Conservation (phyloP, 2,113 vertebrate genomes). For the Pseudonaja textilis region DNA sequence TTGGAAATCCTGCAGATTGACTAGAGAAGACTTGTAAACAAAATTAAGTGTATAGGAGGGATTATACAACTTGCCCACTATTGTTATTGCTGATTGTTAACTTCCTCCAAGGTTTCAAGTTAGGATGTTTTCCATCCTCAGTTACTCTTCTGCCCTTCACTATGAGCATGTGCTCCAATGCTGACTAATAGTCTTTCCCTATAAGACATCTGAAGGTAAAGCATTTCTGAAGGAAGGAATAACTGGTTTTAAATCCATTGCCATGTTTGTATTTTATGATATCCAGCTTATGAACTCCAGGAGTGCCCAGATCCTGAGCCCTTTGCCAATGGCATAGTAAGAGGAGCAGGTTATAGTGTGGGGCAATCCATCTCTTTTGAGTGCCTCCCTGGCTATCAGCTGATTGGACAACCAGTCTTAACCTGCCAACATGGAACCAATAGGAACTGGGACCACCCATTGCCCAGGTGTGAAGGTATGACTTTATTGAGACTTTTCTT, state of each 20-base stretch:
- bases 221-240: background rate
- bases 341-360: constrained; percentile 94
- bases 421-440: constrained; percentile 95
- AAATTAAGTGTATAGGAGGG: background rate
- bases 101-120: background rate
- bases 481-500: background rate
- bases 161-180: background rate
- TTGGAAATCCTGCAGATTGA: background rate
- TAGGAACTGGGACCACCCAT: constrained; percentile 92
- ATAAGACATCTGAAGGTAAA: background rate
- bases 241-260: accelerated
- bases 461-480: constrained; percentile 96
- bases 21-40: background rate
- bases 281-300: constrained; percentile 91
- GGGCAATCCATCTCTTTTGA: constrained; percentile 98
- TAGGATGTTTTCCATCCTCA: background rate
- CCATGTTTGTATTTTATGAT: accelerated
- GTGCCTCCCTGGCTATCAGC: constrained; percentile 89
- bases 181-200: background rate
- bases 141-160: background rate
- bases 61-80: background rate
- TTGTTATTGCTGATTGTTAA: background rate
- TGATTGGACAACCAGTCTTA: constrained; percentile 88
- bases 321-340: constrained; percentile 87
- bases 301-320: constrained; percentile 95